These are phyloP conservation scores for Bacillus rossius DNA, from an alignment of 1,140 invertebrate genomes.

Conservation along the genomic window DNA sequence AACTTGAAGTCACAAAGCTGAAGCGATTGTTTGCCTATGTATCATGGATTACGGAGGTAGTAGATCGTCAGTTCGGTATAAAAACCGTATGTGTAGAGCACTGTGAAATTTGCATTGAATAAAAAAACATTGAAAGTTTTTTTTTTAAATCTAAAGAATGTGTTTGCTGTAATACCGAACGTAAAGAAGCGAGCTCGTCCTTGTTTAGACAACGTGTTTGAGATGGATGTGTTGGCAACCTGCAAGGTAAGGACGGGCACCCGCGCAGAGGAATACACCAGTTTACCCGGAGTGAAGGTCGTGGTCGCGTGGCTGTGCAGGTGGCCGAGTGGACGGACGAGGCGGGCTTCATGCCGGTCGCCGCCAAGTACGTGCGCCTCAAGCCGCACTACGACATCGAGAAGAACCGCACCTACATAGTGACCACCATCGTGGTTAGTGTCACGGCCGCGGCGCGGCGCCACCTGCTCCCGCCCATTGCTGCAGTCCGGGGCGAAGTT, in stretches of 20 bases:
- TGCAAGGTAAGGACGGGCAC: not conserved
- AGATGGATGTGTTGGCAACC: not conserved
- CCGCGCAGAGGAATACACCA: not conserved
- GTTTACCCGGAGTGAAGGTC: not conserved
- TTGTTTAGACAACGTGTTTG: not conserved
- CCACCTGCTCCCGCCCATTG: too few relatives aligned
- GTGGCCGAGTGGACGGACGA: conserved; percentile 91
- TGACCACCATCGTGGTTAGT: conserved; percentile 87
- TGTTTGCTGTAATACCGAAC: too few relatives aligned
- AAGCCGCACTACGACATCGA: conserved; percentile 64
- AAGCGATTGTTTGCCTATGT: too few relatives aligned
- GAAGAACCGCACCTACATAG: conserved; percentile 84
- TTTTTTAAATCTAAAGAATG: too few relatives aligned
- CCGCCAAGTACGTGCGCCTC: conserved; percentile 70
- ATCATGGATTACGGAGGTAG: too few relatives aligned
- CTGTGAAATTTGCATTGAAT: too few relatives aligned
- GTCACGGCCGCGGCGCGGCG: not conserved
- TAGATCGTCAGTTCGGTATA: too few relatives aligned
- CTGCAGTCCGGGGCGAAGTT: too few relatives aligned
- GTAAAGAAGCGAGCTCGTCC: too few relatives aligned
- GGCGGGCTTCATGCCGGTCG: conserved; percentile 65
- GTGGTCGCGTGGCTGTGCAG: conserved; percentile 30
- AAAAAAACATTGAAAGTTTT: too few relatives aligned
- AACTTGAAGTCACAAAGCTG: too few relatives aligned
- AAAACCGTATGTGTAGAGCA: too few relatives aligned